These are phyloP conservation scores for Patella pellucida DNA, from an alignment of 2,888 invertebrate species.

Conservation along the genomic window DNA sequence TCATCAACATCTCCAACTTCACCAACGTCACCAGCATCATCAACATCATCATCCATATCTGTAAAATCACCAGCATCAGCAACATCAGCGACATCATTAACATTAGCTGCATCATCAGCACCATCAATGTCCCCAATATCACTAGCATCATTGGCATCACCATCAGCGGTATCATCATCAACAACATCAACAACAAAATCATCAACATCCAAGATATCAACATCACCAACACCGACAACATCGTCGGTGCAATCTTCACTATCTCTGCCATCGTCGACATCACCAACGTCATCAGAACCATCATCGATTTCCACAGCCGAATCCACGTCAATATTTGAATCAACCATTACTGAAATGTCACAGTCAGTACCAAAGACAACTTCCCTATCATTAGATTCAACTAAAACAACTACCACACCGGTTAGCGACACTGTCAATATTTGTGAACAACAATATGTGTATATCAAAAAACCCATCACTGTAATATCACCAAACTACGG, in stretches of 20 bases:
- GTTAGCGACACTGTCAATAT: neutral
- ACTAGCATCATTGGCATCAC: neutral
- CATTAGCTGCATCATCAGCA: neutral
- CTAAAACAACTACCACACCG: neutral
- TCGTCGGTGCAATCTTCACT: neutral
- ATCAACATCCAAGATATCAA: neutral
- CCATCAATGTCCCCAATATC: neutral
- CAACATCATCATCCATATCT: neutral
- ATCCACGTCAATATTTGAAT: neutral
- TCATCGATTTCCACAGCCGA: neutral
- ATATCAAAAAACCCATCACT: neutral
- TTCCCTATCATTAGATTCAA: too few relatives aligned
- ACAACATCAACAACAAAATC: neutral
- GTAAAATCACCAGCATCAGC: neutral
- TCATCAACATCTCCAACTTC: neutral
- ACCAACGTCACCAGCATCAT: neutral
- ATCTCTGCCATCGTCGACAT: neutral
- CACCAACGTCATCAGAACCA: neutral
- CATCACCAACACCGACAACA: neutral
- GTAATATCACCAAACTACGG: conserved; percentile 21
- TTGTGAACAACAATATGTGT: neutral
- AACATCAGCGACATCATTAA: neutral
- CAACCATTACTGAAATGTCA: neutral
- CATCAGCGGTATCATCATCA: neutral
- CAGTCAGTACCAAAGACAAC: neutral